Base-by-base conservation (phyloP, 2,888 invertebrate species). In the Trissoscelio sp. region DNA sequence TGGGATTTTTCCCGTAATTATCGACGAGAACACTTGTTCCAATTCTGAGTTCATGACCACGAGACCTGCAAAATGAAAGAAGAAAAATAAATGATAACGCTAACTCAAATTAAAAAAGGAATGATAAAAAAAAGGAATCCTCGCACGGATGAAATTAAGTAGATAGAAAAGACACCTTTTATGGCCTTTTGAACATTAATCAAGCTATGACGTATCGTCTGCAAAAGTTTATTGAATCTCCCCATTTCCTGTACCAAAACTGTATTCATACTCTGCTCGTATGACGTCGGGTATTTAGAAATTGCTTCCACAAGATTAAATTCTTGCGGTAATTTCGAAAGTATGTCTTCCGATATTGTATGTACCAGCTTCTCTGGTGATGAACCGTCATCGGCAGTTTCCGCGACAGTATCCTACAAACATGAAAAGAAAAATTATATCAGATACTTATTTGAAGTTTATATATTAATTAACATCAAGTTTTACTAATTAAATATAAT, bases 221-320 rank as follows among this genome's bases (percentile, higher is more conserved):
- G 90, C 12, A 96, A 93, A 7, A 98, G 92, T 60, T 94, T 93
- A 82, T 96, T 96, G 87, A 96, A 97, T 62, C 96, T 92, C 3
- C 95, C 95, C 92, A 96, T 96, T 91, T 97, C 97, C 91, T 97
- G 97, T 3, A 97, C 96, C 66, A 98, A 93, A 0, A 98, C 98
- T 1, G 98, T 98, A 88, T 98, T 98, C 97, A 98, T 97, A 86
- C 97, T 97, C 93, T 98, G 97, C 91, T 94, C 92, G 92, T 98
- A 94, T 85, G 93, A 89, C 74, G 96, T 95, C 74, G 98, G 95
- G 93, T 95, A 95, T 92, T 95, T 93, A 90, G 93, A 91, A 89
- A 95, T 92, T 70, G 96, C 92, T 84, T 92, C 88, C 88, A 95
- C 92, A 85, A 97, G 89, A 92, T 95, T 93, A 92, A 94, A 95